A percentile compares a stretch with the other conserved stretches of the same genome.
These are phyloP conservation scores for Heterocephalus glaber DNA, from an alignment of 2,113 vertebrate species.

Conservation along the genomic window DNA sequence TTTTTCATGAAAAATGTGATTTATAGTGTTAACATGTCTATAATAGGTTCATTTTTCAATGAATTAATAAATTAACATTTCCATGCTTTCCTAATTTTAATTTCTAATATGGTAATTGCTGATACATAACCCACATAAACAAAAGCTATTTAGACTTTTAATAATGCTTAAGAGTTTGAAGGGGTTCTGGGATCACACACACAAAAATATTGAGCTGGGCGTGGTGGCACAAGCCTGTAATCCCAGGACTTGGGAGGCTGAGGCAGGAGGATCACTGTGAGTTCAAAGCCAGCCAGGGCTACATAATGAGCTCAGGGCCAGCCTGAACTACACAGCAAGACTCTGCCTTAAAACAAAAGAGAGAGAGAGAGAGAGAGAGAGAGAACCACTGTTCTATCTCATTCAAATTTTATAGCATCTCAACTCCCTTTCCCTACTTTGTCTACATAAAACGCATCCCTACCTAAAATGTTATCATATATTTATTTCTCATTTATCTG, in stretches of 20 bases:
- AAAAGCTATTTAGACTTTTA: neutral
- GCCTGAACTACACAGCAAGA: neutral
- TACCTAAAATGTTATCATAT: neutral
- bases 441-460: neutral
- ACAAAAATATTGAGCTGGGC: neutral
- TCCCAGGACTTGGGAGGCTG: neutral
- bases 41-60: conserved; percentile 26
- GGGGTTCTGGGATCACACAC: no score
- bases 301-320: neutral
- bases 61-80: neutral
- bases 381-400: neutral
- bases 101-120: neutral
- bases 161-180: neutral
- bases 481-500: neutral
- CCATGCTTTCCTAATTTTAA: neutral
- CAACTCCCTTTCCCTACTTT: neutral
- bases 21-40: neutral
- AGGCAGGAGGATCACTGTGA: neutral
- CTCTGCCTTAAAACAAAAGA: neutral
- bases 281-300: neutral
- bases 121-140: neutral
- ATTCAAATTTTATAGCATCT: neutral
- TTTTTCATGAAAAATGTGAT: conserved; percentile 1
- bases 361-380: no score
- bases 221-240: neutral